Evolutionary conservation across 1,140 invertebrate genomes (phyloP).

Genomic region (Zophobas atratus): DNA sequence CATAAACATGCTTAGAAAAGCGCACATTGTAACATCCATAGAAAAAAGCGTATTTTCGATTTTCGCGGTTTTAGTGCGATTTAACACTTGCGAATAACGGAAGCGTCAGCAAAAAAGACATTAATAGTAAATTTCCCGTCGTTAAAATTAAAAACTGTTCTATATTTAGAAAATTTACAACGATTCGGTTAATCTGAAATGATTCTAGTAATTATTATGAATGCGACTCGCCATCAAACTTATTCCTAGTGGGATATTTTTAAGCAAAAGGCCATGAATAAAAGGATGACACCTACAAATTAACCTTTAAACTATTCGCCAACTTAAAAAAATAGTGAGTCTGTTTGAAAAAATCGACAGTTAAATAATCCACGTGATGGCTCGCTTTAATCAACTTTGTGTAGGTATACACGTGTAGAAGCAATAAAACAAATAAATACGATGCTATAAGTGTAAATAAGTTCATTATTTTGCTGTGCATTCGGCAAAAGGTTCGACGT

Average conservation of each 20-base stretch:
- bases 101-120: too few relatives aligned
- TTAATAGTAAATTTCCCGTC: too few relatives aligned
- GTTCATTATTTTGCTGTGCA: constrained; percentile 64
- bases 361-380: neutral
- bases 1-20: neutral
- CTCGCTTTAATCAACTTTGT: constrained; percentile 17
- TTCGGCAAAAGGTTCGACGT: constrained; percentile 65
- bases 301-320: constrained; percentile 3
- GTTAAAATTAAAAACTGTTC: too few relatives aligned
- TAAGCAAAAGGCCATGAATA: constrained; percentile 27
- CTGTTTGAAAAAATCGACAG: neutral
- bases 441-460: constrained; percentile 59
- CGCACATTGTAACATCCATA: neutral
- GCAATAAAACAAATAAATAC: constrained; percentile 58
- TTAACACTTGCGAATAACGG: too few relatives aligned
- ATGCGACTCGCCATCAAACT: neutral
- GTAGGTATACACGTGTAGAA: constrained; percentile 26
- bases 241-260: constrained; percentile 16
- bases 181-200: neutral
- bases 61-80: too few relatives aligned
- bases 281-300: constrained; percentile 24
- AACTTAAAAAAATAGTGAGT: neutral
- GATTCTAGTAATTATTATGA: neutral
- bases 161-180: too few relatives aligned
- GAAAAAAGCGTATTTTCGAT: too few relatives aligned